A percentile compares a stretch with the other conserved stretches of the same genome.
Evolutionary conservation across 2,888 invertebrate species (phyloP).

Genomic region (Latrodectus hesperus): DNA sequence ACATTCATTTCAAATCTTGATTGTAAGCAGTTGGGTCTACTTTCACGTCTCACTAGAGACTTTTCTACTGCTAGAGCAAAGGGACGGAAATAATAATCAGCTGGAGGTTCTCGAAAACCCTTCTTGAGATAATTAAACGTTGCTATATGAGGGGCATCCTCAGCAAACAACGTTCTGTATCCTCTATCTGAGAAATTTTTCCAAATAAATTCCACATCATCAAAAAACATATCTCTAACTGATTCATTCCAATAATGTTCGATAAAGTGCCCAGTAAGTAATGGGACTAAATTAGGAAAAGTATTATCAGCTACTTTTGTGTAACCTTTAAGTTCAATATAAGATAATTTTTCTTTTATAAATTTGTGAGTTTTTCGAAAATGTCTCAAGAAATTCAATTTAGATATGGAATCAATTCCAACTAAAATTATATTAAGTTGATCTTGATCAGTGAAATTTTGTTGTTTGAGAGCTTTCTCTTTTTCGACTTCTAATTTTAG

Average conservation of each 20-base stretch:
- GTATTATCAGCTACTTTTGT: constrained; percentile 77
- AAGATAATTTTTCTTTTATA: constrained; percentile 80
- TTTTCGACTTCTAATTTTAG: constrained; percentile 62
- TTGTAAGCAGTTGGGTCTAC: constrained; percentile 62
- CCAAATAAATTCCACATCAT: constrained; percentile 74
- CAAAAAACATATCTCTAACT: constrained; percentile 71
- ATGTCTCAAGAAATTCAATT: constrained; percentile 84
- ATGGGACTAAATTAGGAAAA: constrained; percentile 74
- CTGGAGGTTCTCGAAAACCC: constrained; percentile 74
- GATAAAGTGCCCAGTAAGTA: constrained; percentile 72
- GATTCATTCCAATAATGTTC: constrained; percentile 70
- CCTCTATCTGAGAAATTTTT: constrained; percentile 73
- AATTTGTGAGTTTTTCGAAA: constrained; percentile 84
- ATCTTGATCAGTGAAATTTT: constrained; percentile 59
- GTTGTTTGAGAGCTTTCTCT: constrained; percentile 11
- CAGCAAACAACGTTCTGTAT: constrained; percentile 74
- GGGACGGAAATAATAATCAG: constrained; percentile 74
- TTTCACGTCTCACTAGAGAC: constrained; percentile 69
- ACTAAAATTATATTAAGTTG: constrained; percentile 83
- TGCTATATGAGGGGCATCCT: constrained; percentile 74
- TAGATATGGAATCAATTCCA: constrained; percentile 89
- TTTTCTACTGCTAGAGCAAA: constrained; percentile 74
- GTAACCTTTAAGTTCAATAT: constrained; percentile 85
- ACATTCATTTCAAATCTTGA: constrained; percentile 64
- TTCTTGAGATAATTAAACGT: constrained; percentile 74